Base-by-base conservation (phyloP, 2,797 vertebrate species). In the Babyrousa celebensis region DNA sequence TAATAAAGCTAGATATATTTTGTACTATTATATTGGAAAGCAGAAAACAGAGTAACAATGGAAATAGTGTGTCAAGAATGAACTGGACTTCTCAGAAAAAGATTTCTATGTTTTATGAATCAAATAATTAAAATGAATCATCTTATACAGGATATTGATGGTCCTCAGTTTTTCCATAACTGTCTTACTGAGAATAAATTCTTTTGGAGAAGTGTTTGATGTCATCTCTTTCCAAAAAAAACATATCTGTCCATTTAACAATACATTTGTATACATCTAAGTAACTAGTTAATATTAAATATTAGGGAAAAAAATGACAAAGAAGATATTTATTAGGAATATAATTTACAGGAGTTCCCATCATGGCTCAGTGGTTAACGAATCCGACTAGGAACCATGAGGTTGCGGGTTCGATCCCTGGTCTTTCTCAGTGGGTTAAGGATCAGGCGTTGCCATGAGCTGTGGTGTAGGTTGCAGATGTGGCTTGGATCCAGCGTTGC, bases 271-370 rank as follows among this genome's bases (percentile, higher is more conserved):
- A 93, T n/a, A 71, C 2, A 29, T 75, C n/a, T 82, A 67, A 93
- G 32, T 97, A 90, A 91, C 94, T 71, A 85, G 14, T 43, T 93
- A 96, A 96, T 86, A 58, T 93, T 93, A 96, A 48, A 48, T 48
- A 48, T 48, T 48, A 48, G 43, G 36, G 32, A 94, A 95, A 98
- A 98, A 89, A 63, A 68, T 6, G 75, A 10, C 11, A 80, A 88
- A 84, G 63, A 80, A 93, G 36, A 87, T 56, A 79, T 20, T 96
- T 52, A 89, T 87, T 85, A 84, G 14, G 9, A 88, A 84, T 12
- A 92, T 16, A 94, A 84, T 77, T 96, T 63, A 96, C 36, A 36
- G 36, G 36, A 36, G 36, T 36, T 36, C 36, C 36, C 36, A 36
- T 36, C 36, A 36, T 36, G 36, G 36, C 36, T 36, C 36, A 36